phyloP scores from a whole-genome alignment of 1,140 invertebrate genomes.

The Hypothenemus hampei region DNA sequence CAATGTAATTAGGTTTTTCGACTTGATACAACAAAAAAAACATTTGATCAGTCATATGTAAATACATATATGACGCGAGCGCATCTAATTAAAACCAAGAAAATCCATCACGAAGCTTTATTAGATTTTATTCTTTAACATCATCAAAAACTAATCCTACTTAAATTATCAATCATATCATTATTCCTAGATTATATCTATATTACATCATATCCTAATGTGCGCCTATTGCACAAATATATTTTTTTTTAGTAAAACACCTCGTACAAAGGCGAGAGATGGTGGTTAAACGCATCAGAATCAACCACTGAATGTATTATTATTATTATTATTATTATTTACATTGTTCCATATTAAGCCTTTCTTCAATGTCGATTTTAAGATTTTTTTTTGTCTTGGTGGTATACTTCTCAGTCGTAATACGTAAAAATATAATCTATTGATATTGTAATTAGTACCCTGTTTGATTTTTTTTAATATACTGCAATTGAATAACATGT shows the following conservation, averaged over 20 bases:
- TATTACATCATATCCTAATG: conserved; percentile 39
- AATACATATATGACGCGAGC: too few species aligned
- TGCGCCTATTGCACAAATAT: conserved; percentile 26
- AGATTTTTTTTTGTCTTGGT: conserved; percentile 4
- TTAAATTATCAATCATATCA: conserved; percentile 46
- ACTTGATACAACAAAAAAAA: too few species aligned
- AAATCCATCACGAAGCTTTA: conserved; percentile 45
- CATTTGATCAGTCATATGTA: too few species aligned
- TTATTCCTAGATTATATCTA: conserved; percentile 42
- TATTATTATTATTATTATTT: neutral
- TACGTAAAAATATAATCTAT: conserved; percentile 33
- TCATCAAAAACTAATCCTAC: conserved; percentile 46
- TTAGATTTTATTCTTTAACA: conserved; percentile 45
- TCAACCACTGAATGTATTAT: neutral
- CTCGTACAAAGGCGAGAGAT: conserved; percentile 37
- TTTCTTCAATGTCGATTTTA: neutral
- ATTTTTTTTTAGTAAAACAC: conserved; percentile 32
- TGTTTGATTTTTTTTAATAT: conserved; percentile 30
- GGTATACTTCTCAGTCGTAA: conserved; percentile 36
- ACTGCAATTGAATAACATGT: conserved; percentile 22
- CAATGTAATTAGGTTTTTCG: too few species aligned
- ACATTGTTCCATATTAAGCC: neutral
- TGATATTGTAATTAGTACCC: conserved; percentile 42
- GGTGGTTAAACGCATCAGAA: conserved; percentile 4
- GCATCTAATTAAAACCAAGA: too few species aligned